phyloP scores from a whole-genome alignment of 2,888 invertebrate species.

The Neoitamus cyanurus region DNA sequence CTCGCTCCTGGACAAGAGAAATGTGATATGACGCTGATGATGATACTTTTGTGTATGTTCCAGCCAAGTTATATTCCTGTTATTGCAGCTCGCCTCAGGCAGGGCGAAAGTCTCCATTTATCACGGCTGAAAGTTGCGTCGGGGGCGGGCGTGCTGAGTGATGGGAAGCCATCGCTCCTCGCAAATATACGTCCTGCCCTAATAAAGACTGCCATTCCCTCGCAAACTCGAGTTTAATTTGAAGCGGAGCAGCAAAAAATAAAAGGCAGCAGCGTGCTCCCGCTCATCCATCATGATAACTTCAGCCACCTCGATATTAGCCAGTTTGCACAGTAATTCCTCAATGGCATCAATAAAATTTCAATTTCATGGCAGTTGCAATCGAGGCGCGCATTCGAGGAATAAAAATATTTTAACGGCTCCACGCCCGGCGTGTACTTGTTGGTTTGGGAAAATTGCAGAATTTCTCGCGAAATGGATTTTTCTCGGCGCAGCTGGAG shows the following conservation, averaged over 20 bases:
- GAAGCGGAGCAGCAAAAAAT: background rate
- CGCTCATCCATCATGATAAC: conserved; percentile 13
- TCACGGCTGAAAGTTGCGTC: background rate
- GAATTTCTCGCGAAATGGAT: background rate
- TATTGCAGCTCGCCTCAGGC: background rate
- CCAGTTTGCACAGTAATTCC: conserved; percentile 19
- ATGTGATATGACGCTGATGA: conserved; percentile 40
- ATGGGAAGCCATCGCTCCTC: background rate
- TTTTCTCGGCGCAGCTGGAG: background rate
- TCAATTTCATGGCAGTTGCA: background rate
- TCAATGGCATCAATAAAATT: conserved; percentile 13
- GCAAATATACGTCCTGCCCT: background rate
- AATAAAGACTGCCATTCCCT: background rate
- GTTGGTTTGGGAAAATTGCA: background rate
- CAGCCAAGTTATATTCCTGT: conserved; percentile 7
- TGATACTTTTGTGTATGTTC: conserved; percentile 34
- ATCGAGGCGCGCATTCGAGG: background rate
- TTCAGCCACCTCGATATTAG: background rate
- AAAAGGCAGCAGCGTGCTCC: background rate
- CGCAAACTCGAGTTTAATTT: conserved; percentile 13
- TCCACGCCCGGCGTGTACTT: background rate
- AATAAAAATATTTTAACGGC: conserved; percentile 12
- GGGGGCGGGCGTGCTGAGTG: background rate
- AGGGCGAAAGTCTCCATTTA: conserved; percentile 26
- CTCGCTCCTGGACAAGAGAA: conserved; percentile 34